phyloP scores from a whole-genome alignment of 2,797 vertebrate genomes.

The Bovichtus variegatus region DNA sequence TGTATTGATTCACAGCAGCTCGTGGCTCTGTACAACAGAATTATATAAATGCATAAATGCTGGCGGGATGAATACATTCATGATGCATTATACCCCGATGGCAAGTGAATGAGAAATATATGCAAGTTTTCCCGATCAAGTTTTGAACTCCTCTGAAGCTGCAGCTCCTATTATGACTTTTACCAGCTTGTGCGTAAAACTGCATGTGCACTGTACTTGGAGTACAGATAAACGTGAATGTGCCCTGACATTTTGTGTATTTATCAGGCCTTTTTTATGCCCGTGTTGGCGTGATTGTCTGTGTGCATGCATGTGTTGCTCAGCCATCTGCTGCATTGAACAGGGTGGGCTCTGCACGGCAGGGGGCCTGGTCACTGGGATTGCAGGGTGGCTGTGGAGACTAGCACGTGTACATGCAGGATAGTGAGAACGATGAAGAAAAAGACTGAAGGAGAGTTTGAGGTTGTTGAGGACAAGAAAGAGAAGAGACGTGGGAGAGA shows the following conservation, averaged over 20 bases:
- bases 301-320: constrained; percentile 29
- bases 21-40: constrained; percentile 63
- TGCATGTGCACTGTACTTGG: not conserved
- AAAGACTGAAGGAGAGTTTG: constrained; percentile 43
- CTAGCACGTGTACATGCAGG: constrained; percentile 10
- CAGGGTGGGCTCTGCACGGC: constrained; percentile 47
- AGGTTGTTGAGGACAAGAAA: constrained; percentile 58
- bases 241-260: not conserved
- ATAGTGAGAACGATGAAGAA: constrained; percentile 8
- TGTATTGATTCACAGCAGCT: constrained; percentile 64
- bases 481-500: constrained; percentile 40
- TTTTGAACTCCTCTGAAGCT: constrained; percentile 44
- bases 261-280: constrained; percentile 1
- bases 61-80: constrained; percentile 68
- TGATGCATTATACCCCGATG: constrained; percentile 55
- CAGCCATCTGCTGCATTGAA: constrained; percentile 71
- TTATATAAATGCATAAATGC: constrained; percentile 71
- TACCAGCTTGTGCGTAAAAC: not conserved
- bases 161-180: constrained; percentile 25
- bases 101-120: constrained; percentile 41
- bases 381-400: constrained; percentile 10
- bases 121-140: constrained; percentile 48
- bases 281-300: constrained; percentile 7
- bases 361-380: constrained; percentile 39
- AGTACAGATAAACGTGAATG: not conserved